phyloP scores from a whole-genome alignment of 2,113 vertebrate species.

The Danionella cerebrum region DNA sequence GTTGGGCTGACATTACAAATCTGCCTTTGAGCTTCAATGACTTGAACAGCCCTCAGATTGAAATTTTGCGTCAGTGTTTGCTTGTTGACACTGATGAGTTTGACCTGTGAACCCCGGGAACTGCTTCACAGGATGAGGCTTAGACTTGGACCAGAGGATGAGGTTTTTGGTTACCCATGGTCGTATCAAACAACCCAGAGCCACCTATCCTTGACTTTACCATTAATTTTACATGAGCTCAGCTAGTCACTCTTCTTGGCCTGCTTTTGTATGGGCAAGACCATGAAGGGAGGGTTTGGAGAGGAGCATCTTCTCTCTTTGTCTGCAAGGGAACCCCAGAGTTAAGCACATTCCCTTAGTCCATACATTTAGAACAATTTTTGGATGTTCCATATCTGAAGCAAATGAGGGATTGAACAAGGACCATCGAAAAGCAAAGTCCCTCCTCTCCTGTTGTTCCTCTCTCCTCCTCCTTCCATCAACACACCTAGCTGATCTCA shows the following conservation, averaged over 20 bases:
- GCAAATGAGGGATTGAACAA: background rate
- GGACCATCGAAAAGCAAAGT: slow-evolving; percentile 23
- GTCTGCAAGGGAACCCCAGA: background rate
- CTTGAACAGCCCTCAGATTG: background rate
- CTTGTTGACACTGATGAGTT: slow-evolving; percentile 23
- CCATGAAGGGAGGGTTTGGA: background rate
- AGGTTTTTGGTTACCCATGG: slow-evolving; percentile 48
- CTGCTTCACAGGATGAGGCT: background rate
- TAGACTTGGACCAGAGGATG: slow-evolving; percentile 31
- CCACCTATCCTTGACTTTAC: slow-evolving; percentile 35
- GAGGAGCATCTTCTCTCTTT: background rate
- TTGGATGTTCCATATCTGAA: background rate
- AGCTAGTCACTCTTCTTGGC: slow-evolving; percentile 14
- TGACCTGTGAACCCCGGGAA: slow-evolving; percentile 20
- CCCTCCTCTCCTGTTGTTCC: slow-evolving; percentile 21
- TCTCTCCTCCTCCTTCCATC: slow-evolving; percentile 30
- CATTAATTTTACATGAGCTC: slow-evolving; percentile 57
- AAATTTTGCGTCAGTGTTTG: slow-evolving; percentile 1
- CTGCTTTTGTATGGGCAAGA: slow-evolving; percentile 2
- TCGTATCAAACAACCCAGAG: slow-evolving; percentile 43
- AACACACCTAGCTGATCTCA: slow-evolving; percentile 16
- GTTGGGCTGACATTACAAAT: background rate
- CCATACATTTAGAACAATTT: too few species aligned
- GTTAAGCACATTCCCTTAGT: too few species aligned
- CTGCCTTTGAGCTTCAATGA: background rate